Conservation (phyloP, 2,113 vertebrate genomes). For the Corythornis cristatus region DNA sequence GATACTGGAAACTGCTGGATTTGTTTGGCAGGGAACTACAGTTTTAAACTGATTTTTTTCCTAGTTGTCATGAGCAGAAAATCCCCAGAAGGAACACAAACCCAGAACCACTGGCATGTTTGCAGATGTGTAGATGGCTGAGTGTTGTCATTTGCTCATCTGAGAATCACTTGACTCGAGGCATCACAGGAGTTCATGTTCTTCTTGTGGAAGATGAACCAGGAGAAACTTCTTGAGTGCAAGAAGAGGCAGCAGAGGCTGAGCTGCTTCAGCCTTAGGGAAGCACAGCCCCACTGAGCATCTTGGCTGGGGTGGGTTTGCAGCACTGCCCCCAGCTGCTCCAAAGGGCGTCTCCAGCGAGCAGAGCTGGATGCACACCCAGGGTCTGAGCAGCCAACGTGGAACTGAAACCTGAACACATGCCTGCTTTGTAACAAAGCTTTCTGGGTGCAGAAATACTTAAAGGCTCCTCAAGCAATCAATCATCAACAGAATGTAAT, state of each 20-base stretch:
- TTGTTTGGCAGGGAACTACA: not conserved
- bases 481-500: constrained; percentile 32
- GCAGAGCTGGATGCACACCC: not conserved
- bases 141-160: not conserved
- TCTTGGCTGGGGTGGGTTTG: not conserved
- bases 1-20: not conserved
- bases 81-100: not conserved
- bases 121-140: accelerated
- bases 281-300: not conserved
- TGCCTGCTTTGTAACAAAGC: not conserved
- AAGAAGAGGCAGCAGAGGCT: not conserved
- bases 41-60: not conserved
- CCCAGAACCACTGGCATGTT: not conserved
- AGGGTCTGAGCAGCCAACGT: not conserved
- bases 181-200: not conserved
- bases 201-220: not conserved
- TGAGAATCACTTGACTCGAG: not conserved
- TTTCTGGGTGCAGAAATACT: constrained; percentile 14
- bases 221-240: not conserved
- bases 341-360: not conserved
- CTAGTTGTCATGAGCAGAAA: not conserved
- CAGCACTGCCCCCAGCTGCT: not conserved
- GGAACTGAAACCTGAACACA: not conserved
- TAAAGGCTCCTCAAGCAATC: not conserved
- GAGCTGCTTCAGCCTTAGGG: not conserved